These are phyloP conservation scores for Lagria hirta DNA, from an alignment of 2,888 invertebrate genomes.

Conservation along the genomic window DNA sequence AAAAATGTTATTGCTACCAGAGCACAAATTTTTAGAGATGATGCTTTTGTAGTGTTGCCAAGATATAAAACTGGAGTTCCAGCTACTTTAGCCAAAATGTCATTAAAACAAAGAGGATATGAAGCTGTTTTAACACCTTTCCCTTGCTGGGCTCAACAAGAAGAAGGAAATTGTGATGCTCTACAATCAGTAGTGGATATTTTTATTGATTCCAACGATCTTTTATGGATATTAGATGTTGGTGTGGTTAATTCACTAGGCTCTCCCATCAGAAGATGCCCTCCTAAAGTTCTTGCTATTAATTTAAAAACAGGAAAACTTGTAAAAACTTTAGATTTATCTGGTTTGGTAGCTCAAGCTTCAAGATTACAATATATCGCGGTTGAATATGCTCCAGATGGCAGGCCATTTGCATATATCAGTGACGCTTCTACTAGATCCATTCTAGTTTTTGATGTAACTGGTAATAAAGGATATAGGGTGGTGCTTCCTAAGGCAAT, in stretches of 20 bases:
- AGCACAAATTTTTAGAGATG: constrained; percentile 60
- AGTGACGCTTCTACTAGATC: constrained; percentile 71
- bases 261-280: constrained; percentile 64
- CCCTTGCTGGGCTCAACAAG: constrained; percentile 66
- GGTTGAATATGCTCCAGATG: constrained; percentile 65
- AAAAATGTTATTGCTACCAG: constrained; percentile 64
- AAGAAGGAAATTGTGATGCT: constrained; percentile 63
- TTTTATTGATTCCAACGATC: constrained; percentile 61
- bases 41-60: constrained; percentile 60
- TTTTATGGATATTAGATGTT: constrained; percentile 72
- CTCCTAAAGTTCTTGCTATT: constrained; percentile 62
- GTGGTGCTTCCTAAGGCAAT: constrained; percentile 64
- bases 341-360: constrained; percentile 58
- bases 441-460: constrained; percentile 68
- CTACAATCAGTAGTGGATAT: constrained; percentile 73
- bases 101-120: constrained; percentile 55
- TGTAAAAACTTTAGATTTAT: constrained; percentile 63
- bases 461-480: constrained; percentile 63
- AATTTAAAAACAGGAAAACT: constrained; percentile 56
- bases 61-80: constrained; percentile 66
- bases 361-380: constrained; percentile 70
- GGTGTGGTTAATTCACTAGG: constrained; percentile 70
- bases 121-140: constrained; percentile 60
- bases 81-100: constrained; percentile 64
- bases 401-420: constrained; percentile 64